Conservation (phyloP, 2,888 invertebrate genomes). For the Sminthurides aquaticus region DNA sequence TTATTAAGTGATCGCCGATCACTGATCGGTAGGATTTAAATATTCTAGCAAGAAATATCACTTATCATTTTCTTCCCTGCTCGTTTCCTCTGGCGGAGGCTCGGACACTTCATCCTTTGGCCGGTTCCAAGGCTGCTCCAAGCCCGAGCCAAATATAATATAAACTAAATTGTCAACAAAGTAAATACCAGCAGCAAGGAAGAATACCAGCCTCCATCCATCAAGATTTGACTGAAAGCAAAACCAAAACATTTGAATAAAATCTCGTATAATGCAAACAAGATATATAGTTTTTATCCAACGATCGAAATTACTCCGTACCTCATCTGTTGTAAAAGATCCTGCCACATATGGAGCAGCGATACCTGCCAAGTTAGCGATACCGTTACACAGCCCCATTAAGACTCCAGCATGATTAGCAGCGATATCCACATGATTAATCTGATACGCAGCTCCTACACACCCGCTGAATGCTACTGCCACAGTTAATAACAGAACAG, state of each 20-base stretch:
- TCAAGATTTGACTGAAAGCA: conserved; percentile 25
- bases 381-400: conserved; percentile 39
- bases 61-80: no score
- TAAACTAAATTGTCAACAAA: conserved; percentile 35
- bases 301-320: no score
- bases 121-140: conserved; percentile 36
- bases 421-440: conserved; percentile 67
- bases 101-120: conserved; percentile 1
- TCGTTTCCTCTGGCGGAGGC: not conserved
- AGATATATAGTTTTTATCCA: no score
- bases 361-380: conserved; percentile 43
- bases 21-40: no score
- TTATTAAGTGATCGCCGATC: no score
- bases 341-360: conserved; percentile 39
- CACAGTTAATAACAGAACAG: conserved; percentile 58
- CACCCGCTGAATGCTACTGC: conserved; percentile 49
- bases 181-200: conserved; percentile 34
- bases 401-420: conserved; percentile 62
- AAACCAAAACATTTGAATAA: not conserved
- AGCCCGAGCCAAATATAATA: conserved; percentile 29
- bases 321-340: conserved; percentile 30
- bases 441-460: conserved; percentile 18
- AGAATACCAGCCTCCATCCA: conserved; percentile 36
- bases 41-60: no score
- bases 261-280: conserved; percentile 8